Base-by-base conservation (phyloP, 2,113 vertebrate genomes). In the Brachionichthys hirsutus region DNA sequence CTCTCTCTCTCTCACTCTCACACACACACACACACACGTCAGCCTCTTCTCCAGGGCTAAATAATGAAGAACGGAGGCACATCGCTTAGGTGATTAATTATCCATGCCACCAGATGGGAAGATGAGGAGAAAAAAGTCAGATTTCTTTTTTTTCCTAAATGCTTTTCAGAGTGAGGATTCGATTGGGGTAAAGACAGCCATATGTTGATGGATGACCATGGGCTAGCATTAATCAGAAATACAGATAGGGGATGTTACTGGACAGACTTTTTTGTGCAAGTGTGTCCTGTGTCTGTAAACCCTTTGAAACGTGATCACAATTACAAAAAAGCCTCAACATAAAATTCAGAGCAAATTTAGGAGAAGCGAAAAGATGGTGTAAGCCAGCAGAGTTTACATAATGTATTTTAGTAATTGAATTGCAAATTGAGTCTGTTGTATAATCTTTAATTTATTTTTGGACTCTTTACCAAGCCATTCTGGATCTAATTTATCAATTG, bases 41-140 rank as follows among this genome's bases (percentile, higher is more conserved):
- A 65, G 67, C 62, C 58, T 78, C 56, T 75, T 85, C 68, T 85
- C 62, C 34, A 35, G 38, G 74, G 80, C 78, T 87, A 86, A 87
- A 88, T 88, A 89, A 90, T 88, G 80, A 88, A 78, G 70, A 89
- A 85, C 56, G 65, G 76, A 86, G 72, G 70, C 78, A 78, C 75
- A 81, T 85, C 75, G 77, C 80, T 80, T 77, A 82, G 82, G 78
- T 89, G 85, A 92, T 91, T 88, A 90, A 89, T 91, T 90, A 89
- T 91, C 87, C 72, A 84, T 90, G 85, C 86, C 89, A 91, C 76
- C 75, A 80, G 84, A 90, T 89, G 86, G 86, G 81, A 81, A 44
- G 69, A 84, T 62, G 81, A 81, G 73, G 30, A 56, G 54, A 64
- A 73, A 80, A 81, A 84, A 73, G 70, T 66, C 44, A 19, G 62